phyloP scores from a whole-genome alignment of 2,888 invertebrate genomes.

The Spatulosminthurus flaviceps region DNA sequence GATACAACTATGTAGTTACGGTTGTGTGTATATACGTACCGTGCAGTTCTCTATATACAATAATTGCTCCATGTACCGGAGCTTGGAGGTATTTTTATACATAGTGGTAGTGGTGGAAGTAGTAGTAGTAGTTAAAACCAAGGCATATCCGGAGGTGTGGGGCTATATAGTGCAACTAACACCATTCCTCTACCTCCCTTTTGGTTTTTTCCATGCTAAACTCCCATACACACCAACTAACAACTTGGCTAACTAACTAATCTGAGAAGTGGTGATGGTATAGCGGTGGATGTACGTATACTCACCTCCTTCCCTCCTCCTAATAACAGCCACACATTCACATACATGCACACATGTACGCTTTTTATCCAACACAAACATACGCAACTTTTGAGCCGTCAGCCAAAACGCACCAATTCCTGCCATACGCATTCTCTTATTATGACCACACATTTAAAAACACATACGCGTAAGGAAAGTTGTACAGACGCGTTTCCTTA shows the following conservation, averaged over 20 bases:
- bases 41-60: background rate
- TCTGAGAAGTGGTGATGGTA: conserved; percentile 21
- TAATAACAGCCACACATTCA: too few relatives aligned
- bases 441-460: background rate
- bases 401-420: conserved; percentile 22
- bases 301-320: too few relatives aligned
- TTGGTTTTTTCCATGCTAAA: conserved; percentile 38
- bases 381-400: conserved; percentile 23
- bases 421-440: conserved; percentile 18
- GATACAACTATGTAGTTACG: too few relatives aligned
- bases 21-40: too few relatives aligned
- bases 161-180: too few relatives aligned
- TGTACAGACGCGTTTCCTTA: background rate
- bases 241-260: conserved; percentile 23
- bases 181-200: conserved; percentile 1
- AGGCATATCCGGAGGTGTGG: too few relatives aligned
- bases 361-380: background rate
- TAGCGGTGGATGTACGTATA: conserved; percentile 3
- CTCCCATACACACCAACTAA: background rate
- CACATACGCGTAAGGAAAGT: background rate
- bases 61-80: too few relatives aligned
- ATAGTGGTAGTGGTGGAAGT: too few relatives aligned
- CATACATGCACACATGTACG: too few relatives aligned
- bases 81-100: too few relatives aligned
- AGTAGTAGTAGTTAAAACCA: too few relatives aligned